Base-by-base conservation (phyloP, 2,113 vertebrate species). In the Microcebus tavaratra region DNA sequence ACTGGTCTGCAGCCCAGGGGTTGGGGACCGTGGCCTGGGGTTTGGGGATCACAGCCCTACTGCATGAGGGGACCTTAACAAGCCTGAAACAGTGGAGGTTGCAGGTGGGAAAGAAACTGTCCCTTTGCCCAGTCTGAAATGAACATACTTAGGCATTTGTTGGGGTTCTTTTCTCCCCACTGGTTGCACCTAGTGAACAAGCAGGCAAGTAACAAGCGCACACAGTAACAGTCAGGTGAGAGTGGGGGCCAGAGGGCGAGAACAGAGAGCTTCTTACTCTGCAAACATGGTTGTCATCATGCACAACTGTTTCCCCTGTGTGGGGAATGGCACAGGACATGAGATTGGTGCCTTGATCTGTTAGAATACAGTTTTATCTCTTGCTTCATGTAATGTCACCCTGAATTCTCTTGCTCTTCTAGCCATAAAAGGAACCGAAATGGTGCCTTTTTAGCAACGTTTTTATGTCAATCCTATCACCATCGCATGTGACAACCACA, bases 181-280 rank as follows among this genome's bases (percentile, higher is more conserved):
- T 59, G 50, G 12, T 11, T 90, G 50, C 5, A 61, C 34, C 88
- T 55, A 5, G 13, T 45, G 25, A 82, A 61, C 4, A 80, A 65
- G 59, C 0, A 50, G 53, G 45, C n/a, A 57, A 55, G 25, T 65
- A 55, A 45, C 27, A 57, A 89, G 67, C 48, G 8, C 9, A 12
- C 31, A 15, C 59, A 42, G 9, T 57, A 67, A 48, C 3, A 61
- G 63, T 14, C 5, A 8, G 27, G 17, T 21, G 57, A 34, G 27
- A 42, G 13, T 21, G 0, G 2, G 45, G 20, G 61, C 6, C 5
- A 12, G 25, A 18, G 3, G 9, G 15, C 3, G 13, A 14, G 27
- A 70, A 57, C 4, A 29, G 81, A 57, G 23, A 15, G 20, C 10
- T 4, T 72, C 29, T 92, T 9, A 39, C 42, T 70, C 25, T 25